phyloP scores from a whole-genome alignment of 2,113 vertebrate genomes.

The Benitochromis conjunctus region DNA sequence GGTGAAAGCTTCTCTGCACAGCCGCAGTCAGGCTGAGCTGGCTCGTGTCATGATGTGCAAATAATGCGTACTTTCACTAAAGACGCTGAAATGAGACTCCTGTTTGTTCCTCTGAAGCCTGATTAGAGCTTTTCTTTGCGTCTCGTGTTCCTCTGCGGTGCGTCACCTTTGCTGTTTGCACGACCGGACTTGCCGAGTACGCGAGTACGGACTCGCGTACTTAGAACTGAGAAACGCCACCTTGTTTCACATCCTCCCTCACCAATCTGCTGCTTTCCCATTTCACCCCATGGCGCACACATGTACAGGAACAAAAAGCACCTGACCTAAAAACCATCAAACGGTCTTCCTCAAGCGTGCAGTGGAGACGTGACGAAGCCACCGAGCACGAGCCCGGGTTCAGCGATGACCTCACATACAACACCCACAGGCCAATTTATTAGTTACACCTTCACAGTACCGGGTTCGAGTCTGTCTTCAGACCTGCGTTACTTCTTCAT shows the following conservation, averaged over 20 bases:
- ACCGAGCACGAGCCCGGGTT: neutral
- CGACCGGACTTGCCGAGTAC: no score
- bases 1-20: neutral
- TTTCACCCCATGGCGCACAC: neutral
- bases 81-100: neutral
- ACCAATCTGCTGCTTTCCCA: accelerated
- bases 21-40: neutral
- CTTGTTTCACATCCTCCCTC: neutral
- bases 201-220: no score
- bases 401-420: neutral
- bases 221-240: no score
- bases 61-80: neutral
- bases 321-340: neutral
- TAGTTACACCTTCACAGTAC: neutral
- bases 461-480: accelerated
- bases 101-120: neutral
- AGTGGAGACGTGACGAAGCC: neutral
- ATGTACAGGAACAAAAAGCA: neutral
- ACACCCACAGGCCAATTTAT: neutral
- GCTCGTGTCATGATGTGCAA: neutral
- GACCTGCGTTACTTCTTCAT: accelerated
- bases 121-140: neutral
- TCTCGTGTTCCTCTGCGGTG: neutral
- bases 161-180: accelerated
- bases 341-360: neutral